phyloP scores from a whole-genome alignment of 2,113 vertebrate species.

The Antigone vipio region DNA sequence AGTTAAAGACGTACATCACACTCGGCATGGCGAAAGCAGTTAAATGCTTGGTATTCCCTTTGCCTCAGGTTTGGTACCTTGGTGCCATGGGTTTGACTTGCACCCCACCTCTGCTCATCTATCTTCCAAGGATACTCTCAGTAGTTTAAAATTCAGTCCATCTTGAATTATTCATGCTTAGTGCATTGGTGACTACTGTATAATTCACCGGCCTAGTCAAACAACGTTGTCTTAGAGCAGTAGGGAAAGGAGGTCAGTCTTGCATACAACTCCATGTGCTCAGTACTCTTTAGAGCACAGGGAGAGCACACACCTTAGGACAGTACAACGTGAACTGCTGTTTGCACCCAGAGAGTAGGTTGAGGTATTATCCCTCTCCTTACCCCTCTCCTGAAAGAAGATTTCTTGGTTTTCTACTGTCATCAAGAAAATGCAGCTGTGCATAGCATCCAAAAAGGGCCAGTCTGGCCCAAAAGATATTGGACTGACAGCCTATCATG shows the following conservation, averaged over 20 bases:
- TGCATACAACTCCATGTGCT: neutral
- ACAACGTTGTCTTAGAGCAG: neutral
- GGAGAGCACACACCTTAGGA: neutral
- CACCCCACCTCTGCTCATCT: neutral
- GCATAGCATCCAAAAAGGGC: neutral
- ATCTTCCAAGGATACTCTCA: neutral
- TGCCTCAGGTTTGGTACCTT: neutral
- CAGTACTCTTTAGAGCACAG: neutral
- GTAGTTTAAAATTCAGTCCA: slow-evolving; percentile 29
- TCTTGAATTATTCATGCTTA: slow-evolving; percentile 49
- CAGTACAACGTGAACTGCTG: neutral
- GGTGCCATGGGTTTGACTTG: neutral
- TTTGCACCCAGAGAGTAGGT: neutral
- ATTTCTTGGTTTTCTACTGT: neutral
- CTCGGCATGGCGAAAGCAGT: neutral
- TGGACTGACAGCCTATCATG: neutral
- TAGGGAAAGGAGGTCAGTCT: slow-evolving; percentile 22
- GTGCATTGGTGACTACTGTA: slow-evolving; percentile 15
- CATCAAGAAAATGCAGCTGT: neutral
- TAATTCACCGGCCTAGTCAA: slow-evolving; percentile 5
- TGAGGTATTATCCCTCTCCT: neutral
- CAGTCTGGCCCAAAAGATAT: neutral
- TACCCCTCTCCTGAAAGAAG: neutral
- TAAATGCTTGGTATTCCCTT: neutral
- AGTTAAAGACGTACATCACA: neutral